A percentile compares a stretch with the other conserved stretches of the same genome.
Evolutionary conservation across 2,888 invertebrate species (phyloP).

Genomic region (Plebejus argus): DNA sequence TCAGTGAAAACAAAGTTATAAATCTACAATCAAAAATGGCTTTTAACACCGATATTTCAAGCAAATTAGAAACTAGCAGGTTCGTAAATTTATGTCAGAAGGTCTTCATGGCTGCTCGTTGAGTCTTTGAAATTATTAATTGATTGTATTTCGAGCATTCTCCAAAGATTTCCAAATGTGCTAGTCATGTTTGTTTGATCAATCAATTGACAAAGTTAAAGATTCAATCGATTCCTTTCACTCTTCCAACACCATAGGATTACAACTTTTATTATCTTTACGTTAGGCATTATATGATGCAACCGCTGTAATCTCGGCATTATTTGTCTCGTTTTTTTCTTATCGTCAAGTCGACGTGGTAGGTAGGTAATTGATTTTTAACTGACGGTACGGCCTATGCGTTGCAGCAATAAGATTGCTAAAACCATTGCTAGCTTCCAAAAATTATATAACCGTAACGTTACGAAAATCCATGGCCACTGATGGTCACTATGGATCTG

Average conservation of each 20-base stretch:
- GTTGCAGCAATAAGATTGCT: conserved; percentile 1
- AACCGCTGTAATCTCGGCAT: neutral
- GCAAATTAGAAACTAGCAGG: conserved; percentile 80
- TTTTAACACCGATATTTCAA: conserved; percentile 76
- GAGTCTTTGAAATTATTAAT: conserved; percentile 21
- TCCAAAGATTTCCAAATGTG: neutral
- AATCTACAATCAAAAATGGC: conserved; percentile 78
- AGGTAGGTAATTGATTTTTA: neutral
- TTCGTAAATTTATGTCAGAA: conserved; percentile 50
- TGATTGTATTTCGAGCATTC: neutral
- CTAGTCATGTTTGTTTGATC: neutral
- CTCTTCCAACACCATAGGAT: neutral
- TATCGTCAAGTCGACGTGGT: neutral
- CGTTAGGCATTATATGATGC: conserved; percentile 21
- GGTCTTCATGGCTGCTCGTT: conserved; percentile 33
- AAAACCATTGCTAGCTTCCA: neutral
- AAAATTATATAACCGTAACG: conserved; percentile 4
- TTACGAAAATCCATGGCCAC: conserved; percentile 7
- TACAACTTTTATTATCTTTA: conserved; percentile 9
- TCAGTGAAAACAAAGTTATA: conserved; percentile 74
- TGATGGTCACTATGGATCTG: neutral
- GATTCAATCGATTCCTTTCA: conserved; percentile 21
- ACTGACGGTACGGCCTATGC: neutral
- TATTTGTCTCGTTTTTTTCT: neutral
- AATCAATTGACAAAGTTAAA: conserved; percentile 10